phyloP scores from a whole-genome alignment of 2,888 invertebrate genomes.

The Suillia variegata region DNA sequence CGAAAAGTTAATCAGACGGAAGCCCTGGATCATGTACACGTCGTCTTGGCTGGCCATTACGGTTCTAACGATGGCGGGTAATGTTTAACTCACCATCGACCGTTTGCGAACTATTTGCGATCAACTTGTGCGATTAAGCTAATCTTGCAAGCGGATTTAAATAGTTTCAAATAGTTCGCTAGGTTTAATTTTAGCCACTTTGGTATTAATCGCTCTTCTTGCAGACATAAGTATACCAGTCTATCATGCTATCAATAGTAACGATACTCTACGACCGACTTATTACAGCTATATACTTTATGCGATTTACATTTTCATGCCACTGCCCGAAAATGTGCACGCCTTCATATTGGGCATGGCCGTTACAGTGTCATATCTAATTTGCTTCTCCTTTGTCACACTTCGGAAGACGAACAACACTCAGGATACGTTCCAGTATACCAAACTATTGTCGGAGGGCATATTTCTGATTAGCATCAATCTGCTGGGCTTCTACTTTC shows the following conservation, averaged over 20 bases:
- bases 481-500: constrained; percentile 84
- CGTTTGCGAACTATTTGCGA: too few species aligned
- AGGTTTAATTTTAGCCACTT: too few species aligned
- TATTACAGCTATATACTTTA: constrained; percentile 76
- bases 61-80: constrained; percentile 66
- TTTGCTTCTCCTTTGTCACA: constrained; percentile 65
- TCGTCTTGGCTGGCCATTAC: constrained; percentile 62
- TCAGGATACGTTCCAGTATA: constrained; percentile 53
- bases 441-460: constrained; percentile 67
- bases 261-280: constrained; percentile 68
- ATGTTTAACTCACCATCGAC: constrained; percentile 10
- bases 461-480: constrained; percentile 70
- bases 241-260: constrained; percentile 66
- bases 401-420: constrained; percentile 55
- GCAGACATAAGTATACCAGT: constrained; percentile 71
- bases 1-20: constrained; percentile 54
- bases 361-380: constrained; percentile 71
- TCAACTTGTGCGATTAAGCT: too few species aligned
- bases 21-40: constrained; percentile 57
- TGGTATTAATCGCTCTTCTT: too few species aligned
- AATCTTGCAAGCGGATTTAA: background rate
- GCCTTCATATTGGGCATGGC: constrained; percentile 73
- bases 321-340: constrained; percentile 74
- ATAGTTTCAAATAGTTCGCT: background rate
- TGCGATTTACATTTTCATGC: constrained; percentile 83